Evolutionary conservation across 2,888 invertebrate species (phyloP).

Genomic region (Leptinotarsa tumamoca): DNA sequence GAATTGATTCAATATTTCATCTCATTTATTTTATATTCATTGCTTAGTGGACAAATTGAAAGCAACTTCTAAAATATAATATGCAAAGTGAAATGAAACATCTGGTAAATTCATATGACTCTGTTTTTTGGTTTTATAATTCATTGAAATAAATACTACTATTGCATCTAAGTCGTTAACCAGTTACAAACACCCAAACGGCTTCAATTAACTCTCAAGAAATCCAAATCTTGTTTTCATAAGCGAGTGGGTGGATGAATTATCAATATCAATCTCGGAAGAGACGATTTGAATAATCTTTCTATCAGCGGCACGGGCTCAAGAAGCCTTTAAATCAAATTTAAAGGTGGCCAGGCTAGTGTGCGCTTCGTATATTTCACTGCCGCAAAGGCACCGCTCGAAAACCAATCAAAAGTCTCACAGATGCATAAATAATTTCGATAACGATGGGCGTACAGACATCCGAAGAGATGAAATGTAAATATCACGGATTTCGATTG

Average conservation of each 20-base stretch:
- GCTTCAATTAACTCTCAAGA: conserved; percentile 19
- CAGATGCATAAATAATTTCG: conserved; percentile 18
- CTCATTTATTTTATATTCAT: too few relatives aligned
- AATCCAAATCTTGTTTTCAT: conserved; percentile 21
- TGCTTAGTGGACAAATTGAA: too few relatives aligned
- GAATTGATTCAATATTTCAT: too few relatives aligned
- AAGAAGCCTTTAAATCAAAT: conserved; percentile 12
- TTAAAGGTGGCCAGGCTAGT: conserved; percentile 1
- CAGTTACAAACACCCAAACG: neutral
- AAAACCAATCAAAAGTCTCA: conserved; percentile 20
- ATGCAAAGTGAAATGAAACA: too few relatives aligned
- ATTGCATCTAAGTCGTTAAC: too few relatives aligned
- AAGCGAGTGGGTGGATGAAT: conserved; percentile 20
- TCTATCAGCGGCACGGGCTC: conserved; percentile 23
- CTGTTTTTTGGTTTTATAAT: neutral
- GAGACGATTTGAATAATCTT: conserved; percentile 25
- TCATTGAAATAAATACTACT: neutral
- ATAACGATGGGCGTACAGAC: conserved; percentile 18
- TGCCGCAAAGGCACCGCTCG: conserved; percentile 15
- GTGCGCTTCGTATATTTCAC: neutral
- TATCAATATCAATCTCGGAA: conserved; percentile 26
- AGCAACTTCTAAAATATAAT: too few relatives aligned
- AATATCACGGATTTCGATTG: conserved; percentile 18
- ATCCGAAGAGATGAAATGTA: conserved; percentile 16
- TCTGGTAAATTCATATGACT: too few relatives aligned